Conservation (phyloP, 2,113 vertebrate genomes). For the Pelmatolapia mariae region DNA sequence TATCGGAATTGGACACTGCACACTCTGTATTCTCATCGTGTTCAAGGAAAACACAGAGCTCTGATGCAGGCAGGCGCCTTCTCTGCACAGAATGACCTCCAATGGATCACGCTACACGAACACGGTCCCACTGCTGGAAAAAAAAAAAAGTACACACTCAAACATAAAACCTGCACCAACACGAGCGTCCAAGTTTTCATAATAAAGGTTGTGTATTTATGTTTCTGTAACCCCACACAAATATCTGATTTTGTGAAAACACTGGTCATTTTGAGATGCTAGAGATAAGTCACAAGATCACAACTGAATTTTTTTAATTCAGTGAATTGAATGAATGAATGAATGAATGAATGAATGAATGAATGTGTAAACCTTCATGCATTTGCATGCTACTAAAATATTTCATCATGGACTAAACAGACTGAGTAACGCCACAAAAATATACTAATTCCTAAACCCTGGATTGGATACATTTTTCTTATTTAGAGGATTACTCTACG, state of each 20-base stretch:
- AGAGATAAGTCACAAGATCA: neutral
- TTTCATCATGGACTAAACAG: neutral
- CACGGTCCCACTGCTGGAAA: neutral
- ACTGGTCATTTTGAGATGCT: accelerated
- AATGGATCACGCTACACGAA: neutral
- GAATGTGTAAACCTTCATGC: neutral
- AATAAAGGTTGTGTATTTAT: neutral
- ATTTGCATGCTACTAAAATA: neutral
- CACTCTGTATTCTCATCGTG: neutral
- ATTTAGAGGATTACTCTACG: neutral
- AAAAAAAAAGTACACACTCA: neutral
- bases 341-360: neutral
- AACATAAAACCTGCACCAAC: neutral
- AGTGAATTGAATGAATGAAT: neutral
- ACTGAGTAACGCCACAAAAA: neutral
- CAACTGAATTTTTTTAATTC: neutral
- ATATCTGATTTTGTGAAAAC: neutral
- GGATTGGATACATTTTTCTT: neutral
- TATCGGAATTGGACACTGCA: accelerated
- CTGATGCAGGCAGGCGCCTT: neutral
- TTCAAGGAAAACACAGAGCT: neutral
- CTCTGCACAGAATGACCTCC: neutral
- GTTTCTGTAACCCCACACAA: neutral
- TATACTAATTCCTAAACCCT: neutral
- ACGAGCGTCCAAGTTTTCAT: neutral